Evolutionary conservation across 2,888 invertebrate genomes (phyloP).

Genomic region (Acanthosoma haemorrhoidale): DNA sequence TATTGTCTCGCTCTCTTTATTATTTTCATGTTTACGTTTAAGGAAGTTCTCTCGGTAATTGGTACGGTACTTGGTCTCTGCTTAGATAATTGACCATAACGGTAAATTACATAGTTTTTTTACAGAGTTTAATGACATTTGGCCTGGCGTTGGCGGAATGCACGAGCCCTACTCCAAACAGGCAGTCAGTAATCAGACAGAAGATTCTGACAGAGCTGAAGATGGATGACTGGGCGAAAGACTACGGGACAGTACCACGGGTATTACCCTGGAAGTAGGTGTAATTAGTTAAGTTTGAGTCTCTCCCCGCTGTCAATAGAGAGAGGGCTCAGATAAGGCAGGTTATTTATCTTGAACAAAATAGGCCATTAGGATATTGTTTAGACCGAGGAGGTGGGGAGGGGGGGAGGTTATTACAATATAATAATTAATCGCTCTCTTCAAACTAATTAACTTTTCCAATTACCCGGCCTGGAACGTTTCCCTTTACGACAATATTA

Average conservation of each 20-base stretch:
- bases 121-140: too few relatives aligned
- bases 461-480: constrained; percentile 11
- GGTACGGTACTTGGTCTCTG: too few relatives aligned
- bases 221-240: constrained; percentile 2
- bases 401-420: constrained; percentile 27
- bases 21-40: too few relatives aligned
- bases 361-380: constrained; percentile 30
- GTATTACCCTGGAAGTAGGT: constrained; percentile 13
- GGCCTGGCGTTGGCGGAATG: too few relatives aligned
- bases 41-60: too few relatives aligned
- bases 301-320: constrained; percentile 17
- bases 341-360: constrained; percentile 30
- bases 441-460: constrained; percentile 30
- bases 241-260: background rate
- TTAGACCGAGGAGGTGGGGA: constrained; percentile 17
- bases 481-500: constrained; percentile 28
- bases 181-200: background rate
- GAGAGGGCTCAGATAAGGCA: constrained; percentile 13
- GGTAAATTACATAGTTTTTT: too few relatives aligned
- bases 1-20: too few relatives aligned
- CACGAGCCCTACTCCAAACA: too few relatives aligned
- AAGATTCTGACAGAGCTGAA: background rate
- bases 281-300: constrained; percentile 25
- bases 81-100: too few relatives aligned
- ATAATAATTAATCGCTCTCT: constrained; percentile 29